These are phyloP conservation scores for Nomada ferruginata DNA, from an alignment of 2,888 invertebrate genomes.

Conservation along the genomic window DNA sequence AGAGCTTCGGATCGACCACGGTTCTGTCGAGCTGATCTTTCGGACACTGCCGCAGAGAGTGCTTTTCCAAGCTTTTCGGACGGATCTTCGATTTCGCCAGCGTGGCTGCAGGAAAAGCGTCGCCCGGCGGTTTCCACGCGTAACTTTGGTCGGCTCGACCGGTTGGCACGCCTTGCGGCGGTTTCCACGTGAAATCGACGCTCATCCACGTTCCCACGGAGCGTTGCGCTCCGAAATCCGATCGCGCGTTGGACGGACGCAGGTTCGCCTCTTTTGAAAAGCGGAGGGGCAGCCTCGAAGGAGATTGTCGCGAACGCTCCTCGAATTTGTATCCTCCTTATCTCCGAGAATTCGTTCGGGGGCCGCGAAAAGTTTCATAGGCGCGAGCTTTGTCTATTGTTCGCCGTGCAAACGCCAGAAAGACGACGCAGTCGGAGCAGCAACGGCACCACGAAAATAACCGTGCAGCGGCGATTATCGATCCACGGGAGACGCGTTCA, in stretches of 20 bases:
- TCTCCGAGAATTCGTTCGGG: slow-evolving; percentile 11
- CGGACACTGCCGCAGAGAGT: too few relatives aligned
- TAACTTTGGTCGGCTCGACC: slow-evolving; percentile 13
- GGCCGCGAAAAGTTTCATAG: neutral
- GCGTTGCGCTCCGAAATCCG: slow-evolving; percentile 43
- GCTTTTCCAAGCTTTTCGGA: neutral
- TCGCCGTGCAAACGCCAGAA: neutral
- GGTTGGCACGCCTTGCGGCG: slow-evolving; percentile 21
- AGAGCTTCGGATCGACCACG: too few relatives aligned
- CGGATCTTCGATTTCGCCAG: neutral
- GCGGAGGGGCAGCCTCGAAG: neutral
- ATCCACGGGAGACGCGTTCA: slow-evolving; percentile 7
- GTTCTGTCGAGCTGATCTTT: too few relatives aligned
- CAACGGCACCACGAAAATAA: slow-evolving; percentile 1
- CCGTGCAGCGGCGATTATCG: slow-evolving; percentile 27
- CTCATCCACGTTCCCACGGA: slow-evolving; percentile 51
- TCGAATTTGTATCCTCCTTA: neutral
- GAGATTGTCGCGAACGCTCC: neutral
- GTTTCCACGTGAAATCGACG: slow-evolving; percentile 36
- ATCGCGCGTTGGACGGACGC: slow-evolving; percentile 38
- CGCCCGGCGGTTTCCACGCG: neutral
- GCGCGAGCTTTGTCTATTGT: neutral
- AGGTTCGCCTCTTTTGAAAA: slow-evolving; percentile 35
- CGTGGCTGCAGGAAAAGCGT: neutral
- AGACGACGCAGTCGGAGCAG: neutral